Evolutionary conservation across 1,140 invertebrate genomes (phyloP), one percentile per base, ranked within the genome.

Genomic region (Asbolus verrucosus): DNA sequence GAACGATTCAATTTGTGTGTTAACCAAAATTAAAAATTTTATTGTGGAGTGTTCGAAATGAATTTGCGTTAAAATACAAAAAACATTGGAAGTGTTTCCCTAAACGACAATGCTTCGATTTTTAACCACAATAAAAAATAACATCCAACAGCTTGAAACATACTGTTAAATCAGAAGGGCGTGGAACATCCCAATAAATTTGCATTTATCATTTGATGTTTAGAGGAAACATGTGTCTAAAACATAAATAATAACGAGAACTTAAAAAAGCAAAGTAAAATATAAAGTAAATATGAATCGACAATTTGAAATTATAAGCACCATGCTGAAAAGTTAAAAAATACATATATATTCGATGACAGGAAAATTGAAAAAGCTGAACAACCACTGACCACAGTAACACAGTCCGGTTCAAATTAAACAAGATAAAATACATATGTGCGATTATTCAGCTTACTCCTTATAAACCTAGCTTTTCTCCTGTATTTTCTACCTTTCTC

Each of bases 151-250:
- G 41, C 16, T 46, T 46, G 41, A 19, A 46, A 16, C 41, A 46
- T 16, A 16, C 19, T 46, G 41, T 46, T 46, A 46, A 46, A 46
- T 9, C 16, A 46, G 15, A 46, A 16, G 18, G 41, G 41, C 41
- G 41, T 46, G 41, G 19, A 46, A 46, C 19, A 46, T n/a, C n/a
- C 41, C 41, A 46, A 19, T 46, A 46, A 46, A 46, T 46, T 46
- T 16, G 6, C 18, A 16, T 16, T 9, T 21, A 18, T 21, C 18
- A 19, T 46, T 38, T 27, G 24, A 27, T 27, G 24, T 27, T 27
- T 3, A 27, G 24, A 8, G 24, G 2, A 38, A 38, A 13, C 4
- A 3, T 38, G 33, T 38, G 27, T 38, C 24, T 4, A 3, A 27
- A 27, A 27, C 24, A 27, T n/a, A 30, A 11, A 38, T 38, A 38